Evolutionary conservation across 2,888 invertebrate genomes (phyloP), one percentile per base, ranked within the genome.

Genomic region (Lithophane socia): DNA sequence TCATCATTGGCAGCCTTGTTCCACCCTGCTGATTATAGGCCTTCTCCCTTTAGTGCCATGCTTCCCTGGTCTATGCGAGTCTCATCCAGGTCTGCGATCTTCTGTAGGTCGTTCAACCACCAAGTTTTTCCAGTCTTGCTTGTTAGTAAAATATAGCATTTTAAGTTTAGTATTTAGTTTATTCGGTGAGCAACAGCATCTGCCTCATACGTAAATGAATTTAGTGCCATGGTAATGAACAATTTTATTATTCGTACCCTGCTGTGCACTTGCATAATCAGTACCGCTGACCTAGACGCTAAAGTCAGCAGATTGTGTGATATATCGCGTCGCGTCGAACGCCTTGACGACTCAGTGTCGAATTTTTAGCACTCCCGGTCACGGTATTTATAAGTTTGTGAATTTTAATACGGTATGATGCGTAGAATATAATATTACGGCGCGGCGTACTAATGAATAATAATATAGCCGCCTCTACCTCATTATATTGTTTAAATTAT

Each of bases 341-440:
- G 56, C 82, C 72, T 83, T 76, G 76, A 73, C 65, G 44, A 65
- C 3, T 24, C 67, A n/a, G 44, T 80, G 75, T 63, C 72, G 47
- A 75, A 81, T 82, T 81, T 63, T 44, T 4, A 56, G 47, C 42
- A 12, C 29, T 56, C 37, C 4, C 9, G 18, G 47, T 16, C n/a
- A 29, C 18, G 42, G 10, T 52, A 73, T 79, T 84, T 74, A 74
- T 84, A 56, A 3, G 37, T 61, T 18, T 54, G 49, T 49, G 65
- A 75, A 81, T 85, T 75, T 24, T 3, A 56, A 56, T 71, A 64
- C 58, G 7, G 42, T 71, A 70, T 18, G 66, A 37, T 83, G 61
- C 42, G 60, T 77, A 58, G 42, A 63, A 74, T 78, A 49, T 54
- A 24, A n/a, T 44, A 54, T 58, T 60, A 71, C 0, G 16, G 5